Evolutionary conservation across 2,797 vertebrate genomes (phyloP).

Genomic region (Passerculus sandwichensis): DNA sequence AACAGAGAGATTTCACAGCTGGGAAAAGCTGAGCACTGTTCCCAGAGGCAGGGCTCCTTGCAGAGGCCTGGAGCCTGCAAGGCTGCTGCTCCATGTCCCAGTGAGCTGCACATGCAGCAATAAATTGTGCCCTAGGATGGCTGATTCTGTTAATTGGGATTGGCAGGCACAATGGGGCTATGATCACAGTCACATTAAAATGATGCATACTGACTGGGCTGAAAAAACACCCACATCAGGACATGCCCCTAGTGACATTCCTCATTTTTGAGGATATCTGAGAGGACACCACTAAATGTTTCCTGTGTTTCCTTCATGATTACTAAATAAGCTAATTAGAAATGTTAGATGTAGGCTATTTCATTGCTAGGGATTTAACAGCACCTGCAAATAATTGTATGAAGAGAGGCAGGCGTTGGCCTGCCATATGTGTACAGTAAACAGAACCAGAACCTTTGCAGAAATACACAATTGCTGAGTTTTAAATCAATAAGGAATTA

Average conservation of each 20-base stretch:
- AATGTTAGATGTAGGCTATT: conserved; percentile 31
- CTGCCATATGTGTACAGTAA: not conserved
- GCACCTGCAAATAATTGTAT: conserved; percentile 14
- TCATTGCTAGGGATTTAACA: conserved; percentile 16
- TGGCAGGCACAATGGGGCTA: conserved; percentile 13
- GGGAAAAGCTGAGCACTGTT: not conserved
- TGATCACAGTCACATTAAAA: conserved; percentile 7
- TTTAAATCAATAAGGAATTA: conserved; percentile 9
- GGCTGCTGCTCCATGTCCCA: not conserved
- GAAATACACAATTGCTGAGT: not conserved
- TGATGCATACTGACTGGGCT: conserved; percentile 48
- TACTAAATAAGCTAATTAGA: conserved; percentile 51
- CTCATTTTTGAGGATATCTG: conserved; percentile 29
- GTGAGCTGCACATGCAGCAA: conserved; percentile 29
- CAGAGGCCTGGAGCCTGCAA: not conserved
- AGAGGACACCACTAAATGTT: conserved; percentile 37
- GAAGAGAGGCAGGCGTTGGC: not conserved
- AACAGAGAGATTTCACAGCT: conserved; percentile 37
- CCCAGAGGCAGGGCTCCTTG: conserved; percentile 22
- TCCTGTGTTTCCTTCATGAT: conserved; percentile 34
- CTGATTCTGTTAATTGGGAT: conserved; percentile 17
- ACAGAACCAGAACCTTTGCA: not conserved
- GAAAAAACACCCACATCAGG: conserved; percentile 33
- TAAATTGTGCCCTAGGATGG: conserved; percentile 13
- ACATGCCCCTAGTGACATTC: conserved; percentile 27